Conservation (phyloP, 2,888 invertebrate species). For the Parnassius apollo region DNA sequence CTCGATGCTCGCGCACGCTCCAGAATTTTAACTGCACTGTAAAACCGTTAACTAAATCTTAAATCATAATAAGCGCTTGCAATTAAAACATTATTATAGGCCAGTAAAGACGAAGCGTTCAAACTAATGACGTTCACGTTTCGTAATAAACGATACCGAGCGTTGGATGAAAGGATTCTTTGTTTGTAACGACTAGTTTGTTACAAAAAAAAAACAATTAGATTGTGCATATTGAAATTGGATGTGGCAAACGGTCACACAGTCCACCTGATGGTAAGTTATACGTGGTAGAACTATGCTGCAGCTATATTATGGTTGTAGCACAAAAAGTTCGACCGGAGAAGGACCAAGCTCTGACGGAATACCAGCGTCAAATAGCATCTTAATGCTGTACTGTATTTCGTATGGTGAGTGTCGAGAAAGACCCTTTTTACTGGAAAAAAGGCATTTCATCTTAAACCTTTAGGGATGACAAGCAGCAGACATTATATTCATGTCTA, state of each 20-base stretch:
- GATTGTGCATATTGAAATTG: background rate
- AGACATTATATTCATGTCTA: too few species aligned
- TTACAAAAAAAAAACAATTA: too few species aligned
- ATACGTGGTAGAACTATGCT: too few species aligned
- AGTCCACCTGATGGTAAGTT: background rate
- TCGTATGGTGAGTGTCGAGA: too few species aligned
- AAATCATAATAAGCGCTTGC: constrained; percentile 11
- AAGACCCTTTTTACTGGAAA: too few species aligned
- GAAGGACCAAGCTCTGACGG: too few species aligned
- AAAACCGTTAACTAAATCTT: constrained; percentile 16
- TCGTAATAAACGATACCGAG: constrained; percentile 33
- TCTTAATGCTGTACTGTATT: too few species aligned
- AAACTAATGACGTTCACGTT: constrained; percentile 2
- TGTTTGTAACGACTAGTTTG: background rate
- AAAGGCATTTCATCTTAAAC: background rate
- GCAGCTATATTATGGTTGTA: too few species aligned
- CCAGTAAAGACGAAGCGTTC: constrained; percentile 7
- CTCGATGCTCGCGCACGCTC: background rate
- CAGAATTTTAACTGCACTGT: constrained; percentile 14
- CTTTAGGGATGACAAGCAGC: too few species aligned
- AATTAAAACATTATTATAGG: constrained; percentile 15
- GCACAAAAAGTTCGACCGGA: too few species aligned
- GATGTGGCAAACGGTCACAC: background rate
- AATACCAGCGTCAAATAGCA: too few species aligned
- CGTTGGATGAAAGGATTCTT: constrained; percentile 30